Evolutionary conservation across 2,888 invertebrate species (phyloP).

Genomic region (Helobdella robusta): DNA sequence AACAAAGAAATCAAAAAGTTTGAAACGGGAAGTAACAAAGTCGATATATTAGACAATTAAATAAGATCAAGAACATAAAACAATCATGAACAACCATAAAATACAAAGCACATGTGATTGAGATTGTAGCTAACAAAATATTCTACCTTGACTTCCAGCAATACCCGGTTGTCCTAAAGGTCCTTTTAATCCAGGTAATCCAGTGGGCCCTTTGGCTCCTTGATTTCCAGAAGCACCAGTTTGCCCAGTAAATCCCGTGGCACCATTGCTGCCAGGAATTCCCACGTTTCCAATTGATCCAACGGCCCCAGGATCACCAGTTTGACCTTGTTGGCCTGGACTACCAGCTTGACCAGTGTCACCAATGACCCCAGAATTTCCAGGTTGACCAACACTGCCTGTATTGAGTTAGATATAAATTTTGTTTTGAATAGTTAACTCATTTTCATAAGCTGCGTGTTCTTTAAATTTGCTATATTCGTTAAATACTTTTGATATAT

Average conservation of each 20-base stretch:
- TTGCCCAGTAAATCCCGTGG: slow-evolving; percentile 8
- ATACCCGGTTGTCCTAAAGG: slow-evolving; percentile 25
- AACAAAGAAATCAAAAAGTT: no score
- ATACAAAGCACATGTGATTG: no score
- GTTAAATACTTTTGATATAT: no score
- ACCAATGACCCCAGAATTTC: slow-evolving; percentile 10
- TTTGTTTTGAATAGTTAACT: no score
- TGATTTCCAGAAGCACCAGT: slow-evolving; percentile 6
- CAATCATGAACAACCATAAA: no score
- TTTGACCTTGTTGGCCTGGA: slow-evolving; percentile 28
- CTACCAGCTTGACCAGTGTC: slow-evolving; percentile 28
- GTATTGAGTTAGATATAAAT: no score
- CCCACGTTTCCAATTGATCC: slow-evolving; percentile 29
- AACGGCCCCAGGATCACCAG: slow-evolving; percentile 29
- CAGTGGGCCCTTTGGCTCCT: slow-evolving; percentile 20
- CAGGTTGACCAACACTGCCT: slow-evolving; percentile 24
- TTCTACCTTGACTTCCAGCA: not conserved
- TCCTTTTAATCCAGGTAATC: slow-evolving; percentile 19
- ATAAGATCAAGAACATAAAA: no score
- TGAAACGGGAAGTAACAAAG: no score
- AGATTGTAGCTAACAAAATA: no score
- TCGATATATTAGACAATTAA: no score
- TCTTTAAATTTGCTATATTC: no score
- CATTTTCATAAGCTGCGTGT: no score
- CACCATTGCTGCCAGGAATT: not conserved